Percentiles rank a stretch among this genome's conserved stretches.
These are phyloP conservation scores for Caenorhabditis latens DNA, from an alignment of 1,140 invertebrate genomes.

Conservation along the genomic window DNA sequence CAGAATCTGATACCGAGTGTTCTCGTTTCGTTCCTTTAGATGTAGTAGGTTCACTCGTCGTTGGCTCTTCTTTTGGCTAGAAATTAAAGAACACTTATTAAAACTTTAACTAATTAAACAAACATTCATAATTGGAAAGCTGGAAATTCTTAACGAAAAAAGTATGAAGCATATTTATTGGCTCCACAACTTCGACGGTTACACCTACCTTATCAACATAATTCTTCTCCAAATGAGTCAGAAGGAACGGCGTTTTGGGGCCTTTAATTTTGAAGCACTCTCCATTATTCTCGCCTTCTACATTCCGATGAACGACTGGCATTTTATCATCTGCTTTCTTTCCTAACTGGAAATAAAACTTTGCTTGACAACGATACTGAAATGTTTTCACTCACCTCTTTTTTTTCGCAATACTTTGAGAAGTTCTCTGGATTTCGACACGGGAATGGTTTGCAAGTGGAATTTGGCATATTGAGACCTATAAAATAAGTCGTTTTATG, in stretches of 20 bases:
- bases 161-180: too few relatives aligned
- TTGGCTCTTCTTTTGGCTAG: not conserved
- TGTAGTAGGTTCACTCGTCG: not conserved
- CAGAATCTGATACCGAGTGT: not conserved
- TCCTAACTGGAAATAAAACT: not conserved
- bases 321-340: not conserved
- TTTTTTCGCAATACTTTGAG: not conserved
- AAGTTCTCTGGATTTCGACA: conserved; percentile 6
- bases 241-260: not conserved
- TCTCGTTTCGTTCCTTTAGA: not conserved
- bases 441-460: not conserved
- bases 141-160: too few relatives aligned
- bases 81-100: not conserved
- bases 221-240: conserved; percentile 8
- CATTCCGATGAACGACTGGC: conserved; percentile 4
- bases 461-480: not conserved
- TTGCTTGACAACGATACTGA: not conserved
- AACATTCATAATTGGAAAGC: too few relatives aligned
- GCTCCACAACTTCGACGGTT: not conserved
- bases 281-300: conserved; percentile 37
- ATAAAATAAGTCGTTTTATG: not conserved
- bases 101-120: not conserved
- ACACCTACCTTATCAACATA: not conserved
- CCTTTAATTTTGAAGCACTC: conserved; percentile 25
- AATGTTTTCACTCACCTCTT: not conserved